Conservation (phyloP, 92 coral and sea anemone species). For the Palythoa caribaeorum region DNA sequence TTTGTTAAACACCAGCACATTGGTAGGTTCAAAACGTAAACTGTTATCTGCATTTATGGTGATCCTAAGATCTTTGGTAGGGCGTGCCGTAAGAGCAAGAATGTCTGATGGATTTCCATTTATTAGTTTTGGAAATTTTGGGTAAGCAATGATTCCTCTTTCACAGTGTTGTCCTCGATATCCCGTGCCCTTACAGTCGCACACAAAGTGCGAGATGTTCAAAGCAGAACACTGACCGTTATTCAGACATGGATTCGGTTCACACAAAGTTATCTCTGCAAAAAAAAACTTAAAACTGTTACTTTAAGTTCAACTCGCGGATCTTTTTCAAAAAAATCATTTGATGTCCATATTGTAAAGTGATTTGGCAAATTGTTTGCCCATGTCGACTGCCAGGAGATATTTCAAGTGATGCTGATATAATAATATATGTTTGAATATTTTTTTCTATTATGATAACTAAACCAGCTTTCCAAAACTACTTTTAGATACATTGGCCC, state of each 20-base stretch:
- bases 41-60: not conserved
- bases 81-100: conserved; percentile 51
- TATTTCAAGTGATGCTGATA: no score
- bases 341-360: no score
- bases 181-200: no score
- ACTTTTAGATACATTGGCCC: no score
- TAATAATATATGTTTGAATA: no score
- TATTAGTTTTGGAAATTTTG: conserved; percentile 54
- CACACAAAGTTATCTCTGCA: conserved; percentile 47
- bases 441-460: no score
- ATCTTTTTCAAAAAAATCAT: no score
- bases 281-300: not conserved
- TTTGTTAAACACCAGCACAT: not conserved
- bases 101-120: conserved; percentile 12
- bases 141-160: conserved; percentile 52
- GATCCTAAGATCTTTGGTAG: conserved; percentile 20
- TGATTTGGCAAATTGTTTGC: no score
- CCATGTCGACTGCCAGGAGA: no score
- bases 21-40: conserved; percentile 34
- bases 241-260: conserved; percentile 68
- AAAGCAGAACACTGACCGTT: conserved; percentile 55
- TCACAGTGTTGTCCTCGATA: not conserved
- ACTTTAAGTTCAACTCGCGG: no score
- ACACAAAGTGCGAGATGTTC: conserved; percentile 8
- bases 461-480: no score